These are phyloP conservation scores for Drosophila diplacantha DNA, from an alignment of 2,888 invertebrate species.

Conservation along the genomic window DNA sequence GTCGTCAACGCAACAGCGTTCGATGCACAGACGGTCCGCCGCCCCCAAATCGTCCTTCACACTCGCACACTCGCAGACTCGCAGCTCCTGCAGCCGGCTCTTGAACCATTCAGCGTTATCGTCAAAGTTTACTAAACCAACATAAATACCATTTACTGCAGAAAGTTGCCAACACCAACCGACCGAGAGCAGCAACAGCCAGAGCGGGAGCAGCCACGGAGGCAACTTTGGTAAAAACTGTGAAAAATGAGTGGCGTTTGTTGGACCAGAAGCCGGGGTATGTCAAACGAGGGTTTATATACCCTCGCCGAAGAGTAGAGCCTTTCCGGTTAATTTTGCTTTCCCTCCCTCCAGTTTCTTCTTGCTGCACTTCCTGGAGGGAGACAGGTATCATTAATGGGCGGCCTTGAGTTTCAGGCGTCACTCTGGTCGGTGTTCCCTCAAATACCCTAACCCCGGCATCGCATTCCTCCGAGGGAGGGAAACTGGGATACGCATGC, in stretches of 20 bases:
- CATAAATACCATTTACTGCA: slow-evolving; percentile 72
- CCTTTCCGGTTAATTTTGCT: slow-evolving; percentile 10
- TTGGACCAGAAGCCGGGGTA: slow-evolving; percentile 18
- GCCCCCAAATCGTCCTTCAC: slow-evolving; percentile 9
- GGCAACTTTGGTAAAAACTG: slow-evolving; percentile 46
- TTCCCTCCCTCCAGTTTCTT: neutral
- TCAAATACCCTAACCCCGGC: slow-evolving; percentile 1
- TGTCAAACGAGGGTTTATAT: slow-evolving; percentile 18
- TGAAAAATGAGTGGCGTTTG: slow-evolving; percentile 56
- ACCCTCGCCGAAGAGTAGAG: slow-evolving; percentile 7
- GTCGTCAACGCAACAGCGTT: slow-evolving; percentile 64
- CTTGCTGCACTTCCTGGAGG: neutral
- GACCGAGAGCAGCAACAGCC: slow-evolving; percentile 25
- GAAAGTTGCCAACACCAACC: slow-evolving; percentile 60
- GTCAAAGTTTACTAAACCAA: slow-evolving; percentile 71
- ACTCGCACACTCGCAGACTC: slow-evolving; percentile 16
- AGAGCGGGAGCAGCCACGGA: slow-evolving; percentile 19
- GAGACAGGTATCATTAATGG: neutral
- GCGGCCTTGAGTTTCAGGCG: neutral
- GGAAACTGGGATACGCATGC: slow-evolving; percentile 48
- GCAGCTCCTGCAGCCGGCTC: slow-evolving; percentile 27
- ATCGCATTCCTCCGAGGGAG: slow-evolving; percentile 4
- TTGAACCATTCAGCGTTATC: slow-evolving; percentile 50
- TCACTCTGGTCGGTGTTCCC: neutral
- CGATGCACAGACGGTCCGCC: slow-evolving; percentile 29